phyloP scores from a whole-genome alignment of 1,140 invertebrate genomes.

The Bombus pyrosoma region DNA sequence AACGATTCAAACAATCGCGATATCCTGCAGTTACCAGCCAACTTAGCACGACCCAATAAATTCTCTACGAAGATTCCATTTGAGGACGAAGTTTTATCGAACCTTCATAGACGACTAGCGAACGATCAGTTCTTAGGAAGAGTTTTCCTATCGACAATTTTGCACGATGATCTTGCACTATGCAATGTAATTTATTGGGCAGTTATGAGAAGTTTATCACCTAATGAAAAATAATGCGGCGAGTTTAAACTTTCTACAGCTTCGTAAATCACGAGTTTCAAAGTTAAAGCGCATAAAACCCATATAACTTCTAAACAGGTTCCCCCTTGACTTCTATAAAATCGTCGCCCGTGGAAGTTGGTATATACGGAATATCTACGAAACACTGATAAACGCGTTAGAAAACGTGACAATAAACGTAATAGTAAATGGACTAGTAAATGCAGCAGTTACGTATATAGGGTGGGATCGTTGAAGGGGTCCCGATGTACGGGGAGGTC shows the following conservation, averaged over 20 bases:
- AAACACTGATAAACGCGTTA: background rate
- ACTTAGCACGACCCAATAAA: background rate
- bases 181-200: background rate
- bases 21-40: background rate
- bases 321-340: background rate
- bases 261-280: background rate
- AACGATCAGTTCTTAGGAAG: background rate
- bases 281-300: background rate
- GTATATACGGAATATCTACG: background rate
- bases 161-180: background rate
- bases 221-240: conserved; percentile 1
- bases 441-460: background rate
- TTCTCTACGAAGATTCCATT: background rate
- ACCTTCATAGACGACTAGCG: background rate
- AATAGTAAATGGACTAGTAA: background rate
- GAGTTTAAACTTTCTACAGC: background rate
- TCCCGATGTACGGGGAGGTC: background rate
- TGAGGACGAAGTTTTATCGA: background rate
- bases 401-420: background rate
- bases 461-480: background rate
- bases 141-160: background rate
- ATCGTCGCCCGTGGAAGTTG: background rate
- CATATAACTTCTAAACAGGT: background rate
- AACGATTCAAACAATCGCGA: background rate
- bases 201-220: too few species aligned